Conservation (phyloP, 1,140 invertebrate species). For the Drosophila mojavensis region DNA sequence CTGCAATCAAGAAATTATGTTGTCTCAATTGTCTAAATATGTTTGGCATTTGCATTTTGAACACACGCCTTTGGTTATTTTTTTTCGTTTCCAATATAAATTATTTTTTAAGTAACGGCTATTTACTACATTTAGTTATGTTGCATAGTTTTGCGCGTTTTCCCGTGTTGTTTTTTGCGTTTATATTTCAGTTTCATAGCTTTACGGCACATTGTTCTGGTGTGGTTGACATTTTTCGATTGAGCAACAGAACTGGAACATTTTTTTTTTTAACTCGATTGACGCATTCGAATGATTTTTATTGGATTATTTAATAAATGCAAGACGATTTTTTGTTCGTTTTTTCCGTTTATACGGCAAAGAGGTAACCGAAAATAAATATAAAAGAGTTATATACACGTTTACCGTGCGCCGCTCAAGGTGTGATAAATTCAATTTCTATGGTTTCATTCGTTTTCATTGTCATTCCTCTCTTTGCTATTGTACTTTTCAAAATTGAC, state of each 20-base stretch:
- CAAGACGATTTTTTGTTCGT: conserved; percentile 32
- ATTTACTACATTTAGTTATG: conserved; percentile 33
- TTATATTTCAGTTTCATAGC: conserved; percentile 53
- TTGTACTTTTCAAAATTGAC: conserved; percentile 68
- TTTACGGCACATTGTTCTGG: conserved; percentile 61
- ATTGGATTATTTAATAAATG: conserved; percentile 63
- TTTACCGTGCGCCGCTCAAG: conserved; percentile 66
- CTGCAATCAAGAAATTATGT: conserved; percentile 62
- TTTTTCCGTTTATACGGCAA: conserved; percentile 38
- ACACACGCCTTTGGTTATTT: conserved; percentile 30
- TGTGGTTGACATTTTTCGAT: conserved; percentile 55
- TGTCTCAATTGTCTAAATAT: conserved; percentile 59
- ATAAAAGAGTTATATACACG: conserved; percentile 70
- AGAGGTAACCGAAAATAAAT: conserved; percentile 55
- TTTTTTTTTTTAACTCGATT: conserved; percentile 41
- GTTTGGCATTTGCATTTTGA: conserved; percentile 70
- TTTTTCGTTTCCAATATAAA: conserved; percentile 11
- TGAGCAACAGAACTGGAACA: conserved; percentile 20
- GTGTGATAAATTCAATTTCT: conserved; percentile 82
- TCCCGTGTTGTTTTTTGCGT: conserved; percentile 56
- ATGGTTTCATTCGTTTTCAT: conserved; percentile 81
- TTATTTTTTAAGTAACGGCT: conserved; percentile 26
- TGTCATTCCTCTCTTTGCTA: conserved; percentile 60
- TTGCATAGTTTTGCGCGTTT: conserved; percentile 48
- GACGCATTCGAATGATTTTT: conserved; percentile 29